Percentiles rank a stretch among this genome's conserved stretches.
These are phyloP conservation scores for Parazoanthus darwini DNA, from an alignment of 92 coral and sea anemone genomes.

Conservation along the genomic window DNA sequence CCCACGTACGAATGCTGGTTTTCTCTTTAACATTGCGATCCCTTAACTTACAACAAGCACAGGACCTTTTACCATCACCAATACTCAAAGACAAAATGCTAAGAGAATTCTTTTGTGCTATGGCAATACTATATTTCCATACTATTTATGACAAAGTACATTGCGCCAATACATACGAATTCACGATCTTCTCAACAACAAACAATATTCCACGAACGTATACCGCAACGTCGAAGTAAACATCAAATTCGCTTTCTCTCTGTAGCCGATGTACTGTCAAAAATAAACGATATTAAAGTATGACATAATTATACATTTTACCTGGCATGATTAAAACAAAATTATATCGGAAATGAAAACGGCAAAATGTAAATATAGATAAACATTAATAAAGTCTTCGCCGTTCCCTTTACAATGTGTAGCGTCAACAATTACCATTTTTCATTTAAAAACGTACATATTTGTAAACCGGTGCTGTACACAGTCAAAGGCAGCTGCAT, in stretches of 20 bases:
- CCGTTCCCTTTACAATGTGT: background rate
- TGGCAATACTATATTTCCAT: too few species aligned
- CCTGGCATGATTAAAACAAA: background rate
- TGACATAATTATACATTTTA: too few species aligned
- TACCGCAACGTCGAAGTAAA: too few species aligned
- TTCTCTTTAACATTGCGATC: background rate
- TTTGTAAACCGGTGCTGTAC: background rate
- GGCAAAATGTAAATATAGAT: background rate
- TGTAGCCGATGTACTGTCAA: background rate
- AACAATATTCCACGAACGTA: too few species aligned
- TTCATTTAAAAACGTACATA: too few species aligned
- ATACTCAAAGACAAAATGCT: too few species aligned
- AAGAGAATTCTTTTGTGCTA: too few species aligned
- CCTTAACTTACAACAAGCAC: too few species aligned
- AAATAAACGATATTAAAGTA: background rate
- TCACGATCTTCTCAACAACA: too few species aligned
- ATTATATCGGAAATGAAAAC: background rate
- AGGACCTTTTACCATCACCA: too few species aligned
- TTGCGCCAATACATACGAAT: too few species aligned
- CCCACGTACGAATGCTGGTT: background rate
- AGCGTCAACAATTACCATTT: background rate
- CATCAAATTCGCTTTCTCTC: background rate
- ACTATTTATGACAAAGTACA: too few species aligned
- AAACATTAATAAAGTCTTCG: background rate
- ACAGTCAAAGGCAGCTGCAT: background rate